These are phyloP conservation scores for Leguminivora glycinivorella DNA, from an alignment of 1,140 invertebrate species.

Conservation along the genomic window DNA sequence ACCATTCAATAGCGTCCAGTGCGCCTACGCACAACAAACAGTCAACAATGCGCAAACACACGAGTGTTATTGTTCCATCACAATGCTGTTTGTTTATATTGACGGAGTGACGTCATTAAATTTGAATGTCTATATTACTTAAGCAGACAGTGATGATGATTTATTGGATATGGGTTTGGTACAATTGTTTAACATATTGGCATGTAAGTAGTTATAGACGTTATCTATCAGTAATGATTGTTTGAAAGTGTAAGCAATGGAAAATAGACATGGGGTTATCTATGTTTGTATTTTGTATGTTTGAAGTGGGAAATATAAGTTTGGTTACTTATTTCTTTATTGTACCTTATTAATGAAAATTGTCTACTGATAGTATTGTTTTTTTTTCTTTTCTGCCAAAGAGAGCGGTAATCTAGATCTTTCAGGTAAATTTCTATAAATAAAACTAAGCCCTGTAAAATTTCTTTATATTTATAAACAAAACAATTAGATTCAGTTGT, in stretches of 20 bases:
- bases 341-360: too few species aligned
- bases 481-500: neutral
- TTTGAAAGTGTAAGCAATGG: neutral
- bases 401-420: too few species aligned
- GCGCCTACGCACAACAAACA: conserved; percentile 21
- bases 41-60: conserved; percentile 23
- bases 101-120: conserved; percentile 23
- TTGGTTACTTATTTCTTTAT: too few species aligned
- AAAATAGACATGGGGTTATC: neutral
- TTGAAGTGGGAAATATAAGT: too few species aligned
- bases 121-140: conserved; percentile 20
- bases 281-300: too few species aligned
- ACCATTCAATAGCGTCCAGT: conserved; percentile 7
- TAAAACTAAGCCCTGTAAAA: too few species aligned
- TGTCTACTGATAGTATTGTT: too few species aligned
- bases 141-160: conserved; percentile 1
- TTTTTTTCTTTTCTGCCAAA: too few species aligned
- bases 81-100: conserved; percentile 26
- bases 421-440: too few species aligned
- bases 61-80: conserved; percentile 23
- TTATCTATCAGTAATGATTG: neutral
- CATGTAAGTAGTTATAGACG: neutral
- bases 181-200: neutral
- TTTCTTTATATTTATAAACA: too few species aligned
- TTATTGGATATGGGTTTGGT: conserved; percentile 1